Evolutionary conservation across 2,797 vertebrate species (phyloP).

Genomic region (Tapera naevia): DNA sequence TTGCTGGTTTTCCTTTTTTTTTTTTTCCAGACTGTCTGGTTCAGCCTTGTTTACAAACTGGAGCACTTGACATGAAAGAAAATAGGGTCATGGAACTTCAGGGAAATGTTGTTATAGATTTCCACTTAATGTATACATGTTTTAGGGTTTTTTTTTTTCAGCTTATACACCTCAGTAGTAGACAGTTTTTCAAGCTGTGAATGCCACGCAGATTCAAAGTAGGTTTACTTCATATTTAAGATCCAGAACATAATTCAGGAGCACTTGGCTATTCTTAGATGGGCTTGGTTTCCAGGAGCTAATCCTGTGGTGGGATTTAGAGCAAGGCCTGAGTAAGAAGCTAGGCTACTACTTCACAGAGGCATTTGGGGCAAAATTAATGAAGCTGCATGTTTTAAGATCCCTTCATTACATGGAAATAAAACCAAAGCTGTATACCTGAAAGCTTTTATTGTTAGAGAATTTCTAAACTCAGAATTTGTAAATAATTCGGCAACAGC

Average conservation of each 20-base stretch:
- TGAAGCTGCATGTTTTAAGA: neutral
- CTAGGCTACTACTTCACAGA: neutral
- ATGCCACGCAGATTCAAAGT: neutral
- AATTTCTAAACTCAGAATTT: neutral
- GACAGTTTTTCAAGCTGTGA: neutral
- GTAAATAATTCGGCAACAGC: neutral
- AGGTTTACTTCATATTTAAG: neutral
- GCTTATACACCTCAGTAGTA: neutral
- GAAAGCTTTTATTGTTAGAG: neutral
- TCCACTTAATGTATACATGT: too few species aligned
- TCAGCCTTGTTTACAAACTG: conserved; percentile 8
- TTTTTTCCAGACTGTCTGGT: neutral
- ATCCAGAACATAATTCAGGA: neutral
- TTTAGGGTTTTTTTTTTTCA: neutral
- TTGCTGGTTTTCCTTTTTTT: neutral
- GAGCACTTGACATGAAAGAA: neutral
- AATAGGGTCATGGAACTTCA: neutral
- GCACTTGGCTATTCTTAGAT: neutral
- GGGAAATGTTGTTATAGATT: neutral
- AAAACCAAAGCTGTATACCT: neutral
- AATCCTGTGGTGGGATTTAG: neutral
- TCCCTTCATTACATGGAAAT: rapidly evolving
- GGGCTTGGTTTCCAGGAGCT: neutral
- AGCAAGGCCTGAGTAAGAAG: neutral
- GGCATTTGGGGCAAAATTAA: neutral